Evolutionary conservation across 2,888 invertebrate species (phyloP), one percentile per base, ranked within the genome.

Genomic region (Pachliopta kotzebuea): DNA sequence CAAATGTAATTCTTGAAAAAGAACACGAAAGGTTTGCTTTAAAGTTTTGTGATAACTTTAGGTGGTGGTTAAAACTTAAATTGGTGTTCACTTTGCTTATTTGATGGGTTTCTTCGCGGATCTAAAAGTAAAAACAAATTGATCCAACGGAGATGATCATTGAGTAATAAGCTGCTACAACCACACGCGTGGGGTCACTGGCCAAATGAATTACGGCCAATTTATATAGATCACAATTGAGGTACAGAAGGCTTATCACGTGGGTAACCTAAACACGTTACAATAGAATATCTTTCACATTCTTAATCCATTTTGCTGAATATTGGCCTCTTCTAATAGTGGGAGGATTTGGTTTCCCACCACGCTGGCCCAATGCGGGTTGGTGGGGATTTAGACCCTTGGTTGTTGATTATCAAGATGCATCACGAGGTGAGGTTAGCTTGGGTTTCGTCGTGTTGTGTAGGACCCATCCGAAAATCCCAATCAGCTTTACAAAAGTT

Each of bases 121-220:
- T 21, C 21, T 23, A 6, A 52, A n/a, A 8, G 21, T 21, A 54
- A 4, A 37, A 37, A 42, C 20, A 20, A 57, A 53, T 56, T 57
- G 62, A 37, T 21, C 23, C 50, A 52, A 53, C 52, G 56, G 57
- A 62, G 37, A 37, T 52, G 49, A 20, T 56, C 57, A 57, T 62
- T 57, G 56, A 56, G 56, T 23, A 11, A 54, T 49, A 57, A 37
- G 37, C 17, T 58, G 26, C 45, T n/a, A 50, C 42, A 55, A 50
- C 50, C 26, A 56, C 61, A 56, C 21, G 29, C 49, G 31, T 3
- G 17, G 52, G 62, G 52, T 57, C 62, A 53, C 18, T 37, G 62
- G 52, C 62, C 57, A 49, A 37, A 20, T 37, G 50, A 53, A 21
- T 21, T 62, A 52, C 49, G 52, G 56, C 11, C 61, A 23, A 50